Conservation (phyloP, 2,888 invertebrate species). For the Sepioteuthis lessoniana region DNA sequence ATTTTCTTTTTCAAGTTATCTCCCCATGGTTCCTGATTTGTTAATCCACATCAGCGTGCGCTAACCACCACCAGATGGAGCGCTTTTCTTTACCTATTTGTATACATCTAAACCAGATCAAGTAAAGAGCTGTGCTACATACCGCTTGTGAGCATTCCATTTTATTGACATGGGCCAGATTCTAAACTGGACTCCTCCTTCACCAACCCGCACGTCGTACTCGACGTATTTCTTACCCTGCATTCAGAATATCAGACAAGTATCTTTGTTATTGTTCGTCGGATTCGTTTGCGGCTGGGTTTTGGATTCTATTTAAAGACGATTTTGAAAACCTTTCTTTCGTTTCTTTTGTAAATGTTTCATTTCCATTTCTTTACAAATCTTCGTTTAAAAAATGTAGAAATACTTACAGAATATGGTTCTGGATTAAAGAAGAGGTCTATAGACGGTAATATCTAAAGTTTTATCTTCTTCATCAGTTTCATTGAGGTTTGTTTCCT, state of each 20-base stretch:
- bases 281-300: background rate
- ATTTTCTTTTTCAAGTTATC: background rate
- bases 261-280: background rate
- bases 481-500: too few species aligned
- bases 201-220: background rate
- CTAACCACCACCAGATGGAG: constrained; percentile 33
- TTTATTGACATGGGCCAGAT: background rate
- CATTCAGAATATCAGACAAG: background rate
- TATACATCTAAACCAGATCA: background rate
- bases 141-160: background rate
- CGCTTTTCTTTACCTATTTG: background rate
- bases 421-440: background rate
- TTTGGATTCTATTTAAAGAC: background rate
- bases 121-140: background rate
- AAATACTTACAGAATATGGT: background rate
- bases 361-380: background rate
- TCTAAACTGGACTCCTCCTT: background rate
- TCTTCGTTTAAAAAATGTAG: background rate
- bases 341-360: background rate
- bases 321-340: background rate
- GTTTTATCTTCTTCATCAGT: too few species aligned
- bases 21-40: constrained; percentile 21
- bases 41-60: background rate
- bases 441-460: too few species aligned
- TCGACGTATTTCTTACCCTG: background rate